Base-by-base conservation (phyloP, 2,113 vertebrate species). In the Aphelocoma coerulescens region DNA sequence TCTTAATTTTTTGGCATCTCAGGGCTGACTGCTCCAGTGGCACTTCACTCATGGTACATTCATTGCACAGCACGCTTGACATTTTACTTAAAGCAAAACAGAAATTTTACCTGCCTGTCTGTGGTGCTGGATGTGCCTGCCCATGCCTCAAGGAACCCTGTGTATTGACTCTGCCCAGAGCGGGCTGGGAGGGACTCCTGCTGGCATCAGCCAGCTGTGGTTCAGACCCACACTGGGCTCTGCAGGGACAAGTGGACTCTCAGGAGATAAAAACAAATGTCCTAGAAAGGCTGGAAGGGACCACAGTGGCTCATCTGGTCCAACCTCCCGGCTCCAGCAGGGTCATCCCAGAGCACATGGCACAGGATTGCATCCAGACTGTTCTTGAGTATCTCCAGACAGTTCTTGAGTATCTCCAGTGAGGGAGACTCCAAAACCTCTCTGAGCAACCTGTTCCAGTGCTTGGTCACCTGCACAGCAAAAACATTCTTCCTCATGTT, bases 311-410 rank as follows among this genome's bases (percentile, higher is more conserved):
- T 46, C 10, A 24, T 46, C 19, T 59, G 28, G 9, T 32, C 33
- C 30, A 55, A 7, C n/a, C 10, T 48, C 11, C 6, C 24, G 26
- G 62, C 39, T 41, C 54, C 22, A 14, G n/a, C 24, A 62, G 62
- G 7, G 24, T 19, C 41, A 43, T 9, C 26, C 41, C 26, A 68
- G 41, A 76, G 21, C 48, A 69, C 24, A 16, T 1, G 1, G 8
- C 17, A 19, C 30, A 49, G 55, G 32, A 62, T 14, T 62, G 21
- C 1, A 1, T 1, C 1, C 18, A 27, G 11, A 35, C 1, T 0
- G 41, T 35, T 41, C 41, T 48, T 23, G 62, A 32, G 0, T 48
- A 35, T 27, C 14, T 83, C n/a, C 24, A 41, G 30, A 39, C 39
- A 39, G 41, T 32, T 41, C 41, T 48, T 22, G 62, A 32, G 0